A percentile compares a stretch with the other conserved stretches of the same genome.
Evolutionary conservation across 2,888 invertebrate species (phyloP).

Genomic region (Rosalia funebris): DNA sequence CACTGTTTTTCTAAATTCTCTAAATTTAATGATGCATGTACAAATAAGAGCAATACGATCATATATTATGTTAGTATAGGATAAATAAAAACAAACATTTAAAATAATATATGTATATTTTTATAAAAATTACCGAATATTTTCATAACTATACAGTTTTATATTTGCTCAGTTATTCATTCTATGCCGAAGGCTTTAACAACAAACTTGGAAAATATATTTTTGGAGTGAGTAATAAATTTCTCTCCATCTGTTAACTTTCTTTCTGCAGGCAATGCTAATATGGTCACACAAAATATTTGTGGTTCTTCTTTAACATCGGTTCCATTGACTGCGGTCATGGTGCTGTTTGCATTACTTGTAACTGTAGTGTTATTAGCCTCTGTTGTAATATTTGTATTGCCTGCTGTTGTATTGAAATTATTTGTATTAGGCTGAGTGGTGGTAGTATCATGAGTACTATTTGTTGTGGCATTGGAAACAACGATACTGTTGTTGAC

Average conservation of each 20-base stretch:
- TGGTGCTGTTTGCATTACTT: slow-evolving; percentile 30
- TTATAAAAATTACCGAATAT: too few species aligned
- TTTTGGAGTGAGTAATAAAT: slow-evolving; percentile 42
- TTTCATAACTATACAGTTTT: too few species aligned
- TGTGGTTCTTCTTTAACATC: slow-evolving; percentile 34
- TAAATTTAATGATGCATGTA: too few species aligned
- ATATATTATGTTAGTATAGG: too few species aligned
- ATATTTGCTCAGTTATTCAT: too few species aligned
- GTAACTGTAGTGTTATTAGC: slow-evolving; percentile 20
- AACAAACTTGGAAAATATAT: slow-evolving; percentile 46
- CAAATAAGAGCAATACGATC: too few species aligned
- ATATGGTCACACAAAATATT: slow-evolving; percentile 54
- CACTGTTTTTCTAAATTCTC: too few species aligned
- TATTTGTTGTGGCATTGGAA: slow-evolving; percentile 19
- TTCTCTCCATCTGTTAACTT: slow-evolving; percentile 50
- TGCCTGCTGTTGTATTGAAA: slow-evolving; percentile 31
- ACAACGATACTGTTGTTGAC: slow-evolving; percentile 50
- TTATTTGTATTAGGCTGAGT: slow-evolving; percentile 3
- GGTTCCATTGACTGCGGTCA: slow-evolving; percentile 27
- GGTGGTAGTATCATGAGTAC: neutral
- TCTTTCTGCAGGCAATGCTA: slow-evolving; percentile 53
- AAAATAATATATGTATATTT: too few species aligned
- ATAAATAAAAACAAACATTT: too few species aligned
- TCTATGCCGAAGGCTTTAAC: slow-evolving; percentile 46
- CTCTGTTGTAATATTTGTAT: slow-evolving; percentile 24